These are phyloP conservation scores for Tenthredo scrophulariae DNA, from an alignment of 2,888 invertebrate species.

Conservation along the genomic window DNA sequence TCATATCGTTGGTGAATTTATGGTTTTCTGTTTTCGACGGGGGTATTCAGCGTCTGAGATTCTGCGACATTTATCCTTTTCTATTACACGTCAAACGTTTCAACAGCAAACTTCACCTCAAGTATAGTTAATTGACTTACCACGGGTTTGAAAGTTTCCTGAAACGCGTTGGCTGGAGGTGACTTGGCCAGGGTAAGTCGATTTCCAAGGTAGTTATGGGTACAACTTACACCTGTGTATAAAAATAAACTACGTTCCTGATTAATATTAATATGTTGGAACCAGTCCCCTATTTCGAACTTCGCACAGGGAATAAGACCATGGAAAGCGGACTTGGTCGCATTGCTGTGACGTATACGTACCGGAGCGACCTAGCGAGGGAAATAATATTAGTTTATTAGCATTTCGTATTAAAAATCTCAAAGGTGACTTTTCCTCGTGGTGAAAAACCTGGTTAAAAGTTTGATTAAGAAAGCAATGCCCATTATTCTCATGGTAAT, in stretches of 20 bases:
- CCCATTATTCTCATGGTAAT: slow-evolving; percentile 78
- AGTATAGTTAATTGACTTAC: slow-evolving; percentile 20
- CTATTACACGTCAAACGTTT: neutral
- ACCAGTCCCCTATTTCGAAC: neutral
- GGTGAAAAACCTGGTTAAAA: slow-evolving; percentile 76
- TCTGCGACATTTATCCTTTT: neutral
- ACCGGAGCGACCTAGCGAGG: slow-evolving; percentile 40
- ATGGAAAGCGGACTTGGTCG: neutral
- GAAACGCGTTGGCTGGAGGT: neutral
- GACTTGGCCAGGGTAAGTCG: neutral
- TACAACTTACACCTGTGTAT: neutral
- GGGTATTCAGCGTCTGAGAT: neutral
- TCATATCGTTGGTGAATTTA: slow-evolving; percentile 27
- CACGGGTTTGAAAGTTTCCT: neutral
- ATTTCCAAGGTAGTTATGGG: neutral
- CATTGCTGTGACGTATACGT: neutral
- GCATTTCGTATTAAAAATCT: slow-evolving; percentile 72
- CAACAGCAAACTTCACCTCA: neutral
- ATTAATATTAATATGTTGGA: slow-evolving; percentile 1
- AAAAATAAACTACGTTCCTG: neutral
- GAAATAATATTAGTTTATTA: slow-evolving; percentile 72
- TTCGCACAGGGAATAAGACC: slow-evolving; percentile 8
- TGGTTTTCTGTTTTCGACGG: slow-evolving; percentile 3
- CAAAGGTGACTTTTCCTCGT: slow-evolving; percentile 57
- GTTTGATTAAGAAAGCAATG: slow-evolving; percentile 76